These are phyloP conservation scores for Chaitophorus viminalis DNA, from an alignment of 2,888 invertebrate species.

Conservation along the genomic window DNA sequence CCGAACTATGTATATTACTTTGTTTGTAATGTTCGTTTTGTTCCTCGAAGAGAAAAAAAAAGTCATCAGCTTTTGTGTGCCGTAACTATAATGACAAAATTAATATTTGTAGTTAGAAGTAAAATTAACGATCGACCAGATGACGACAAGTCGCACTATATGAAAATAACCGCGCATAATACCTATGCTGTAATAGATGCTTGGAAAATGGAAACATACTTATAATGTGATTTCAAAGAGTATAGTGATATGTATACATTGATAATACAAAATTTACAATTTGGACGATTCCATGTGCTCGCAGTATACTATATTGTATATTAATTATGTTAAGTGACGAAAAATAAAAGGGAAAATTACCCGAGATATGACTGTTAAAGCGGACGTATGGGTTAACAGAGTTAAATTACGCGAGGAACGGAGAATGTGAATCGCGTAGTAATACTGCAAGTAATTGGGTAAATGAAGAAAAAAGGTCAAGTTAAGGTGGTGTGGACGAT, in stretches of 20 bases:
- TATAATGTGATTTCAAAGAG: background rate
- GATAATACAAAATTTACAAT: too few relatives aligned
- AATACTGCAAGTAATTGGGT: background rate
- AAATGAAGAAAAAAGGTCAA: background rate
- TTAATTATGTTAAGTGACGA: background rate
- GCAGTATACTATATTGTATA: too few relatives aligned
- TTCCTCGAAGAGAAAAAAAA: background rate
- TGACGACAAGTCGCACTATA: background rate
- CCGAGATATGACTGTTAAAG: background rate
- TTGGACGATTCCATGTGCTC: too few relatives aligned
- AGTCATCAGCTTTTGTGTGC: background rate
- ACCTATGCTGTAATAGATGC: background rate
- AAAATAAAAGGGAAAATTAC: background rate
- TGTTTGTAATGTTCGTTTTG: background rate
- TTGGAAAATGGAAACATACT: background rate
- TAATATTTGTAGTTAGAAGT: background rate
- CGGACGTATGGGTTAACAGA: background rate
- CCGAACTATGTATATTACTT: too few relatives aligned
- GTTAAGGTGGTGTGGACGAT: background rate
- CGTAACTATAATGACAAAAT: background rate
- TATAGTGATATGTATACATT: background rate
- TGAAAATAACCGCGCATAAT: background rate
- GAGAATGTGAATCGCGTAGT: too few relatives aligned
- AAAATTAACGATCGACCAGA: background rate
- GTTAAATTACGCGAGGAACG: background rate